Percentiles rank a stretch among this genome's conserved stretches.
These are phyloP conservation scores for Pristionchus fissidentatus DNA, from an alignment of 2,888 invertebrate species.

Conservation along the genomic window DNA sequence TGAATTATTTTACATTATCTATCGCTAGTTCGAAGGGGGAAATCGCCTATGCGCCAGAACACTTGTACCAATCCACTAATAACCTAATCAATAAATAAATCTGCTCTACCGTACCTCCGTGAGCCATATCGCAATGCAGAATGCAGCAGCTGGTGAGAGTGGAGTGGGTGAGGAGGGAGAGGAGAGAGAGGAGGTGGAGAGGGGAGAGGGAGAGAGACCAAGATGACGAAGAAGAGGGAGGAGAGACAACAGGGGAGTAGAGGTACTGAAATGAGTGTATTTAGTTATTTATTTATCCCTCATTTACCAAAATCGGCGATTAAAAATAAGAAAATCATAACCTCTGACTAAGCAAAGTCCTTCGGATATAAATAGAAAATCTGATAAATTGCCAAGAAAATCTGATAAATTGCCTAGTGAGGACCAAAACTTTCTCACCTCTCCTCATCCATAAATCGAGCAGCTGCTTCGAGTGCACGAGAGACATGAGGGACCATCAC, in stretches of 20 bases:
- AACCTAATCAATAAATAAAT: no score
- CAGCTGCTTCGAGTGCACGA: conserved; percentile 24
- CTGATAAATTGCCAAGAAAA: not conserved
- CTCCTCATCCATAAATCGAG: conserved; percentile 11
- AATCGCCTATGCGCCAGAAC: not conserved
- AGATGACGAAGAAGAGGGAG: conserved; percentile 46
- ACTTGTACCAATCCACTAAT: not conserved
- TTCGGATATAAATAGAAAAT: not conserved
- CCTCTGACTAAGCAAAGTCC: no score
- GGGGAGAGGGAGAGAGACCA: conserved; percentile 28
- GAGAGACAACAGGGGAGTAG: not conserved
- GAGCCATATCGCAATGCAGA: conserved; percentile 36
- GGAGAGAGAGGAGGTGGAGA: conserved; percentile 36
- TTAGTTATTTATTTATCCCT: no score
- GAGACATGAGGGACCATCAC: conserved; percentile 42
- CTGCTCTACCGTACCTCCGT: conserved; percentile 18
- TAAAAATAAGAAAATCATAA: no score
- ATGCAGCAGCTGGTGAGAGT: conserved; percentile 16
- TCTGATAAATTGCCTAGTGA: not conserved
- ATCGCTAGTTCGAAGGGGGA: not conserved
- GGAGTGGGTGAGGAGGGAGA: conserved; percentile 11
- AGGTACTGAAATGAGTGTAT: not conserved
- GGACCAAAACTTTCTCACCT: not conserved
- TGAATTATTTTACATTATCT: not conserved
- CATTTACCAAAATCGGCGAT: no score